phyloP scores from a whole-genome alignment of 35 echinoderm and acorn worm species.

The Apostichopus japonicus region DNA sequence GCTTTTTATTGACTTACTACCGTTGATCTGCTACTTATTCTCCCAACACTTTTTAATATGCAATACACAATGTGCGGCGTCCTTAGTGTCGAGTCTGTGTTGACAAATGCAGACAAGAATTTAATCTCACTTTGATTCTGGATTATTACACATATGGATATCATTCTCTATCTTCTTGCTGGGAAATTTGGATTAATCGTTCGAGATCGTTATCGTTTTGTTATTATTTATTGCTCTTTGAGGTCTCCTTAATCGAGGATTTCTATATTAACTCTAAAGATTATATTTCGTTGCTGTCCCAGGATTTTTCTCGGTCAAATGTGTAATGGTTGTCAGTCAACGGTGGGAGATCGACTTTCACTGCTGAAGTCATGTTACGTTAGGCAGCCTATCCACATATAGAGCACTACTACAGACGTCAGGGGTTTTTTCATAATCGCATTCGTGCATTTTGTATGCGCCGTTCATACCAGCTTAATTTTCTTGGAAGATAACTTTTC shows the following conservation, averaged over 20 bases:
- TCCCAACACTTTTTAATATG: constrained; percentile 45
- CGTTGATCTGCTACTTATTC: constrained; percentile 24
- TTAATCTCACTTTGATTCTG: constrained; percentile 13
- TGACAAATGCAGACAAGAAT: constrained; percentile 37
- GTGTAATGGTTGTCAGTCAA: constrained; percentile 34
- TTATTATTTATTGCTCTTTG: background rate
- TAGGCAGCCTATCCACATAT: constrained; percentile 7
- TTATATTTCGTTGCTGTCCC: background rate
- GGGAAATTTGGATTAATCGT: constrained; percentile 23
- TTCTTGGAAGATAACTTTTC: background rate
- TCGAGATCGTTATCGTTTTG: background rate
- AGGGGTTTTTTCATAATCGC: background rate
- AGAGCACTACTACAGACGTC: background rate
- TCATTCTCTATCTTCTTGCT: background rate
- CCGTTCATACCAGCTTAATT: background rate
- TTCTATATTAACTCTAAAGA: background rate
- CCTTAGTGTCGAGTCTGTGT: constrained; percentile 49
- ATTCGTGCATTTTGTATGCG: background rate
- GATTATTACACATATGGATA: constrained; percentile 49
- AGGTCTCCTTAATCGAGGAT: background rate
- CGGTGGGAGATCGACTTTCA: constrained; percentile 34
- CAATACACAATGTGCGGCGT: constrained; percentile 42
- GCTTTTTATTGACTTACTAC: constrained; percentile 42
- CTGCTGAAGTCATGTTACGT: constrained; percentile 17
- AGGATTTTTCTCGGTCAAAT: background rate